Base-by-base conservation (phyloP, 2,797 vertebrate species). In the Leuciscus waleckii region DNA sequence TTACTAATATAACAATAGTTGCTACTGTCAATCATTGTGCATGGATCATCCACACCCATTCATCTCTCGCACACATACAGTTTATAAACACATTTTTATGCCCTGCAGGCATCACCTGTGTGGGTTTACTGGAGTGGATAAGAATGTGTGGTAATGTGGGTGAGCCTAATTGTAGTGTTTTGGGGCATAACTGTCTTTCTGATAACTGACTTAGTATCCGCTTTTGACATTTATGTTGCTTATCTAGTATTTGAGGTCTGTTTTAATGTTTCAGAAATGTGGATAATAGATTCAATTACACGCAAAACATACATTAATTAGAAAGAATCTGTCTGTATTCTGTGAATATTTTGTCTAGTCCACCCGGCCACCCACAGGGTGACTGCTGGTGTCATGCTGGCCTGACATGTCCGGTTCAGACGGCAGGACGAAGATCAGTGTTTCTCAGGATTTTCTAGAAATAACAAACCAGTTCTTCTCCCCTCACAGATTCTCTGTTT, bases 391-490 rank as follows among this genome's bases (percentile, higher is more conserved):
- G 9, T 77, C 74, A 41, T 13, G 70, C 84, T 83, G 82, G 63
- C 51, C 65, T 70, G 43, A 88, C 80, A 90, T 81, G 81, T 88
- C 71, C 49, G 61, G 85, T 75, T 43, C 41, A 83, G 88, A 77
- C 76, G 61, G 73, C 79, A 83, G 46, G 81, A 79, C 26, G 63
- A 79, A 87, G 82, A 67, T 58, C 83, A 75, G 82, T 37, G 61
- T 71, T 49, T 77, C 71, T 43, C 84, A 84, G 29, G 79, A 73
- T 74, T 75, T 11, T 83, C 78, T 84, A 84, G 75, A 61, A 87
- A 56, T 84, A 85, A 90, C 87, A 87, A 67, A 85, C 54, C 75
- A 35, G 43, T 56, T 61, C 77, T 46, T 49, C 43, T 80, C 49
- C 46, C 10, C 17, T 84, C 63, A 68, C 61, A 32, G 17, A 11